Evolutionary conservation across 2,113 vertebrate species (phyloP).

Genomic region (Nasalis larvatus): DNA sequence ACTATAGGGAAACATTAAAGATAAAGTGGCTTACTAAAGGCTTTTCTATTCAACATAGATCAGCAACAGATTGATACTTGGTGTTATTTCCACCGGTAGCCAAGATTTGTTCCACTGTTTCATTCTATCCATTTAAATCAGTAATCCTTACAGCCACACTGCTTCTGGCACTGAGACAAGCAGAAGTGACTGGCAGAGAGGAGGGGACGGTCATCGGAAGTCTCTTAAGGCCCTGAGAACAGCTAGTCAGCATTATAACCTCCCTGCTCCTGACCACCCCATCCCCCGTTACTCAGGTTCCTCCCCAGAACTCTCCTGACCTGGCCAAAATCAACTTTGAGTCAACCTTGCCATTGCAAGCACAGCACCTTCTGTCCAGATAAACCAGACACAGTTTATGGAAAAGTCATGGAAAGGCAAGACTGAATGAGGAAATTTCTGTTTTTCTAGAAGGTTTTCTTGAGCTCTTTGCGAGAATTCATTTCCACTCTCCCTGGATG

Average conservation of each 20-base stretch:
- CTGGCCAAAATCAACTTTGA: not conserved
- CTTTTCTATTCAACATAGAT: not conserved
- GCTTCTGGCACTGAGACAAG: not conserved
- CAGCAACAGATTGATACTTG: not conserved
- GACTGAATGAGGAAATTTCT: not conserved
- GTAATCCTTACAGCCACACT: not conserved
- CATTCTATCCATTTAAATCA: not conserved
- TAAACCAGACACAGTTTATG: not conserved
- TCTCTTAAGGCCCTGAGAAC: slow-evolving; percentile 29
- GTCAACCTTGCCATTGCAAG: not conserved
- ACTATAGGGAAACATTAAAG: not conserved
- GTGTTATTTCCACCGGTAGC: not conserved
- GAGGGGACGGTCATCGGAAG: not conserved
- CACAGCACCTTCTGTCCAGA: not conserved
- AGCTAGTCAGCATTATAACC: not conserved
- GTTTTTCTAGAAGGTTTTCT: not conserved
- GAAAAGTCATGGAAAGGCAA: not conserved
- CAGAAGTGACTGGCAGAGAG: not conserved
- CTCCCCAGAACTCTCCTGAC: not conserved
- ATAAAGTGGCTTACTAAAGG: not conserved
- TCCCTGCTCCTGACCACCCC: rapidly evolving
- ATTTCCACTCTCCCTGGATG: not conserved
- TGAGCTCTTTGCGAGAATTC: not conserved
- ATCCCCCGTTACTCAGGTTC: rapidly evolving
- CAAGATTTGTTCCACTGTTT: not conserved